Evolutionary conservation across 2,797 vertebrate species (phyloP).

Genomic region (Pogoniulus pusillus): DNA sequence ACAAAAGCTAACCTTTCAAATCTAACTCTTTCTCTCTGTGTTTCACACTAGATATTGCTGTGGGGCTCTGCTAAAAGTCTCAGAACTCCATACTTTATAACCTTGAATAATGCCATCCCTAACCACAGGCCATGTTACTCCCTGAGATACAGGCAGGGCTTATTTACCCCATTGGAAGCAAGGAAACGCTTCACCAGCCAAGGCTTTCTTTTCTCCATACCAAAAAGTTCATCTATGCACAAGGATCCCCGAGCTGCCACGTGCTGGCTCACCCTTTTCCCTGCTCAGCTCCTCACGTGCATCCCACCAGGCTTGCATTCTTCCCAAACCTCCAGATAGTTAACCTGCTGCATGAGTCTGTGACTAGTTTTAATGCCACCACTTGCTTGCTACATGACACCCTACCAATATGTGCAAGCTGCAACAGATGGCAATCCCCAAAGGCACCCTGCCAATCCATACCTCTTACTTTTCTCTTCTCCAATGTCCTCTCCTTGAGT

Average conservation of each 20-base stretch:
- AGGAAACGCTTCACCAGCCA: neutral
- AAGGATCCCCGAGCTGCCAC: neutral
- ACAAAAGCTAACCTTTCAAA: neutral
- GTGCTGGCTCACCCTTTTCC: neutral
- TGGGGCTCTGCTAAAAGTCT: neutral
- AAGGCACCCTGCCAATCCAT: slow-evolving; percentile 32
- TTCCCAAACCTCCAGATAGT: neutral
- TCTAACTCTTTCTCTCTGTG: neutral
- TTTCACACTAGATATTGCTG: neutral
- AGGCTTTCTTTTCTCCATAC: neutral
- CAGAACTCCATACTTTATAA: neutral
- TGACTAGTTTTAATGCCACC: neutral
- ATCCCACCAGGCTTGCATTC: neutral
- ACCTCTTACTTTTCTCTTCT: slow-evolving; percentile 3
- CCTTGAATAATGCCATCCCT: neutral
- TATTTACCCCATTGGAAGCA: neutral
- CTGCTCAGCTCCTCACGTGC: neutral
- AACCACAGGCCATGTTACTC: neutral
- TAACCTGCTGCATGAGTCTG: neutral
- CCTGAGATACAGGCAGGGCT: neutral
- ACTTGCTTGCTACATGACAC: neutral
- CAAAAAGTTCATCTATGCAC: accelerated
- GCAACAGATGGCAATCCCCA: neutral
- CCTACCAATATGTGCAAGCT: neutral
- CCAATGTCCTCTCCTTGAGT: neutral